Base-by-base conservation (phyloP, 2,888 invertebrate species). In the Eupithecia subumbrata region DNA sequence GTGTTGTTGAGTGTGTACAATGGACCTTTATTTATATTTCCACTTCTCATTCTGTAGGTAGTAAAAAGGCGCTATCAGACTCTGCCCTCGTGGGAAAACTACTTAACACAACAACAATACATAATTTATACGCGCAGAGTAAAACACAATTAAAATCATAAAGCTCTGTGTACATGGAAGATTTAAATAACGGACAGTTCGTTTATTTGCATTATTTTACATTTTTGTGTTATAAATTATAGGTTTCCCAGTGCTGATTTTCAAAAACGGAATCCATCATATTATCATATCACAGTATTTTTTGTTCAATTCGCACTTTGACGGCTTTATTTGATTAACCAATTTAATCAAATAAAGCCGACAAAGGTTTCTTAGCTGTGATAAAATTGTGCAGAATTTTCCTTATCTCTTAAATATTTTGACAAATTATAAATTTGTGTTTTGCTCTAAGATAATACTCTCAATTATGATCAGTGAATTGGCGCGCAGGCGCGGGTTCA, bases 61-160 rank as follows among this genome's bases (percentile, higher is more conserved):
- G 12, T 34, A 64, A 66, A 66, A 66, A 37, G 30, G 18, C 66
- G 40, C 22, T 67, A 67, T 40, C 37, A 56, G 40, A 25, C 63
- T 72, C 60, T 77, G 80, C 76, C 76, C 80, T 68, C 81, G 79
- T 81, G 81, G 43, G 81, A 81, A 75, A 75, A 72, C 63, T 18
- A 69, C 68, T 68, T 68, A 43, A 14, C 18, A 60, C 30, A 45
- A 14, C 25, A 66, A 81, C 79, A 81, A 79, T 79, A 64, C 77
- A 69, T 78, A 76, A 73, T 76, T 78, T 18, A 79, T 60, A 75
- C 67, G 73, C 52, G 30, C 67, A 43, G 72, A 68, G 74, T 71
- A 76, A 75, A 66, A 73, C 70, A 75, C 64, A 75, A 78, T 78
- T 79, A 78, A 77, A 77, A 73, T 74, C 60, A 48, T 72, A 52